Percentiles rank a stretch among this genome's conserved stretches.
Conservation (phyloP, 2,797 vertebrate species). For the Cottoperca gobio region DNA sequence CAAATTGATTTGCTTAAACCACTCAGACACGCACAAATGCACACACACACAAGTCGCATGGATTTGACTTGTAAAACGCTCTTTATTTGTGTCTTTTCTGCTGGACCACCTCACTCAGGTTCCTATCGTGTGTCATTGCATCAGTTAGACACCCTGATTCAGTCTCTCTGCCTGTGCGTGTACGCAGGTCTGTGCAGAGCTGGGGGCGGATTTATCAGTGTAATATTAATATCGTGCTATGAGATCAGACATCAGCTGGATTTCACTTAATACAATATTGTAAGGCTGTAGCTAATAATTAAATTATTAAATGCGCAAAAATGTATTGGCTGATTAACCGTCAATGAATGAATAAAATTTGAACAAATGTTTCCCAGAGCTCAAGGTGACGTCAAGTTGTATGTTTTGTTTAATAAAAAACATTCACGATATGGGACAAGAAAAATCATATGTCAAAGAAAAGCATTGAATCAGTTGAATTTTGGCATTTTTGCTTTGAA, state of each 20-base stretch:
- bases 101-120: constrained; percentile 51
- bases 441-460: neutral
- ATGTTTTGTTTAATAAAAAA: neutral
- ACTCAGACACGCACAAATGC: constrained; percentile 15
- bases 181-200: constrained; percentile 40
- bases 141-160: constrained; percentile 59
- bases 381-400: neutral
- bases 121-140: constrained; percentile 44
- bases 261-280: constrained; percentile 10
- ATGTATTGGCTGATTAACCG: neutral
- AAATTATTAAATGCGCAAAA: neutral
- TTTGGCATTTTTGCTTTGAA: neutral
- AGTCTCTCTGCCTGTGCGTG: constrained; percentile 32
- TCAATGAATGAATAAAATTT: neutral
- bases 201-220: constrained; percentile 28
- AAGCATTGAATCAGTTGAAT: neutral
- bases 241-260: constrained; percentile 35
- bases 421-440: neutral
- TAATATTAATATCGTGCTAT: constrained; percentile 34
- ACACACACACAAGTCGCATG: constrained; percentile 17
- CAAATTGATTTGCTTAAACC: constrained; percentile 56
- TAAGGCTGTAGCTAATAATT: neutral
- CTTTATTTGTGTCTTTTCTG: constrained; percentile 36
- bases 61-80: constrained; percentile 61
- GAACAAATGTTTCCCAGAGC: neutral